Evolutionary conservation across 2,888 invertebrate species (phyloP), one percentile per base, ranked within the genome.

Genomic region (Oligia latruncula): DNA sequence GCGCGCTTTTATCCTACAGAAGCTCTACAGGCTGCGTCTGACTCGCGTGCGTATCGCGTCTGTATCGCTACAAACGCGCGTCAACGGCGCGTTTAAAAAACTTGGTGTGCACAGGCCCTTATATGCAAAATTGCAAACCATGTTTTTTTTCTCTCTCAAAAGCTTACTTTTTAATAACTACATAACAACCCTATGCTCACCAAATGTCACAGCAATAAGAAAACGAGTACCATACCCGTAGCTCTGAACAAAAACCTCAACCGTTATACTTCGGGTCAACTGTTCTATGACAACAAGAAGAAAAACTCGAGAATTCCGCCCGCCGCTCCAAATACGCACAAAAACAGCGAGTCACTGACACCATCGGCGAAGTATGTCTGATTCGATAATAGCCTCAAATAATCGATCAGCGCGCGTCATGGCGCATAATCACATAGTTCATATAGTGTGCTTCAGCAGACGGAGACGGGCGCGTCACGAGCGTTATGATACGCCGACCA

Each of bases 181-280:
- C 40, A 23, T 40, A 65, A 40, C 23, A 65, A 65, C 49, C 23
- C 5, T 40, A 35, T 35, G 20, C 66, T 20, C 20, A 40, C 17
- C 11, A 43, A 29, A 29, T 65, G n/a, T n/a, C 46, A 17, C 20
- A 52, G 15, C 13, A 60, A 55, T 17, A 76, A 76, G 13, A 62
- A 77, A 66, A 52, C 52, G 1, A 76, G 13, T n/a, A 58, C 5
- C 13, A 43, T 71, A 49, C 29, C 55, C n/a, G 49, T 29, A 55
- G 35, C n/a, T 43, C 9, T 17, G 6, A 0, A 67, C 71, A 79
- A 80, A 80, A 80, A 84, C 68, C 13, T 52, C 29, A 11, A 64
- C 84, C 65, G 65, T 52, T 83, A 81, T 71, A 71, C 52, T 66
- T 77, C n/a, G 60, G 40, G 66, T n/a, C 70, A 85, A 81, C 85